These are phyloP conservation scores for Sapayoa aenigma DNA, from an alignment of 2,113 vertebrate species.

Conservation along the genomic window DNA sequence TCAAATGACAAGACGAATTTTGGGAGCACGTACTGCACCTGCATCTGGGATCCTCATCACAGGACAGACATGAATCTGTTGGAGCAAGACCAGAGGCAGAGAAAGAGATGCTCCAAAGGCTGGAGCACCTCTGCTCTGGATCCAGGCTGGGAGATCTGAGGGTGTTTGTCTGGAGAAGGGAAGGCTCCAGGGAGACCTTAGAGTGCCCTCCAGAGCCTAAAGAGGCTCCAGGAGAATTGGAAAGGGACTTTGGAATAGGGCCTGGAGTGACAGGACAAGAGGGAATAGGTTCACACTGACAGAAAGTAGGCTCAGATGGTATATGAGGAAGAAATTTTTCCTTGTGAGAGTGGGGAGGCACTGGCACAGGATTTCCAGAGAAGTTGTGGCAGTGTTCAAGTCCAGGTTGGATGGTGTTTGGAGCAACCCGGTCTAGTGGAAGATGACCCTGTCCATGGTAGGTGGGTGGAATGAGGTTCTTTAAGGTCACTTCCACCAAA, in stretches of 20 bases:
- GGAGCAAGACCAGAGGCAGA: background rate
- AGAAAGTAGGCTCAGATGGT: background rate
- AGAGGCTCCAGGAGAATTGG: background rate
- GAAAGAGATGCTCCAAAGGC: rapidly evolving
- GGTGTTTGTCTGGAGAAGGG: background rate
- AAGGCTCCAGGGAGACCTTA: background rate
- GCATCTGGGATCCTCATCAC: background rate
- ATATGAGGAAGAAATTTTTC: background rate
- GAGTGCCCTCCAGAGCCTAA: background rate
- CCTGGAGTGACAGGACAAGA: background rate
- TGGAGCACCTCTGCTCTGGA: background rate
- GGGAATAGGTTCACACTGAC: background rate
- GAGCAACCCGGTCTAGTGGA: background rate
- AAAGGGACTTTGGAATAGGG: background rate
- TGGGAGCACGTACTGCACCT: background rate
- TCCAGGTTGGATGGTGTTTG: background rate
- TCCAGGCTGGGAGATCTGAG: background rate
- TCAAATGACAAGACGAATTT: background rate
- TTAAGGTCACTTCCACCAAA: background rate
- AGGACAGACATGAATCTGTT: background rate
- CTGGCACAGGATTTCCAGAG: background rate
- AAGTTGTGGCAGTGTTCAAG: background rate
- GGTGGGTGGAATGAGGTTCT: no score
- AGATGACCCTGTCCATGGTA: background rate
- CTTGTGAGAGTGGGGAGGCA: background rate